Conservation (phyloP, 1,140 invertebrate species). For the Nylanderia fulva region DNA sequence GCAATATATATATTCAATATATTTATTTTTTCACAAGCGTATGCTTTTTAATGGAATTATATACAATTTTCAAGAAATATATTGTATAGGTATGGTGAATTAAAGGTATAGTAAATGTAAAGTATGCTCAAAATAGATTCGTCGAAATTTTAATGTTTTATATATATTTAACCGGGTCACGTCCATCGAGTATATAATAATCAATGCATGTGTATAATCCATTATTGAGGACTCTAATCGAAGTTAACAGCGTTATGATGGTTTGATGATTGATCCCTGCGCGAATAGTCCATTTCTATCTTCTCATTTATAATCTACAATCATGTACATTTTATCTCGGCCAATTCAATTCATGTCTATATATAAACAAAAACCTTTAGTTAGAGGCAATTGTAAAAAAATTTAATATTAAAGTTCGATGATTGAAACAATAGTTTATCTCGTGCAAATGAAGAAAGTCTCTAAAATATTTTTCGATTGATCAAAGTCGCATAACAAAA, state of each 20-base stretch:
- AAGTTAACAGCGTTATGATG: slow-evolving; percentile 7
- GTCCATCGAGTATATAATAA: not conserved
- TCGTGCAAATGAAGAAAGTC: not conserved
- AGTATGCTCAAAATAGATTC: too few relatives aligned
- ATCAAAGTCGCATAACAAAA: not conserved
- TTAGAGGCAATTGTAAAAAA: not conserved
- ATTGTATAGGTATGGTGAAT: too few relatives aligned
- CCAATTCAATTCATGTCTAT: not conserved
- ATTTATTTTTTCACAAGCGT: slow-evolving; percentile 19
- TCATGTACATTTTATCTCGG: not conserved
- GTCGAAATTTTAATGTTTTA: not conserved
- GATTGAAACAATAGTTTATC: not conserved
- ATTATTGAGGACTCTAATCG: slow-evolving; percentile 9
- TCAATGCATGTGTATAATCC: not conserved
- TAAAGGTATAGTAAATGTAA: too few relatives aligned
- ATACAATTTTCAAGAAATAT: not conserved
- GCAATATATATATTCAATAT: too few relatives aligned
- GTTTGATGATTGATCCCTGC: not conserved
- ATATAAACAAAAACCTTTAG: not conserved
- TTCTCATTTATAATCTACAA: slow-evolving; percentile 38
- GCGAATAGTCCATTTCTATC: not conserved
- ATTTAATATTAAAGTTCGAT: not conserved
- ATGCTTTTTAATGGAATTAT: not conserved
- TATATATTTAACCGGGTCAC: not conserved
- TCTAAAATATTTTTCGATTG: not conserved